These are phyloP conservation scores for Scytalopus superciliaris DNA, from an alignment of 2,113 vertebrate genomes.

Conservation along the genomic window DNA sequence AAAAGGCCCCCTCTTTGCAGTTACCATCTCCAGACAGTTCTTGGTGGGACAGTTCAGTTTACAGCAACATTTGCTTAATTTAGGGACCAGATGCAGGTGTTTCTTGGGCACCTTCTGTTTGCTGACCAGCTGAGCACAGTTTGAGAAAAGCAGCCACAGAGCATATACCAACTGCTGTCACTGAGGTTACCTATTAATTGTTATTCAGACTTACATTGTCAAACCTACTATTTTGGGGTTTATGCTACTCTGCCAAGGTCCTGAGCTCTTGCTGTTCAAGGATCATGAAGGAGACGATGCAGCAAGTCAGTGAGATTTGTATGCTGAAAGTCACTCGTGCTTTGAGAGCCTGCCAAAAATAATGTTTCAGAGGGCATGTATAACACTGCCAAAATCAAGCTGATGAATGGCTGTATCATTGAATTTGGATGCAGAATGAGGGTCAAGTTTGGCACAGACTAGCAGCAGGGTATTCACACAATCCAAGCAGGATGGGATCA, in stretches of 20 bases:
- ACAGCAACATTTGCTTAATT: not conserved
- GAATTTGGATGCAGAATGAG: constrained; percentile 65
- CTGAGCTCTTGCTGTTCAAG: constrained; percentile 40
- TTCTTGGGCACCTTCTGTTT: not conserved
- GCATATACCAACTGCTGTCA: not conserved
- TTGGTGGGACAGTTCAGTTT: not conserved
- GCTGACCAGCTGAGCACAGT: not conserved
- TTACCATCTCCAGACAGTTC: not conserved
- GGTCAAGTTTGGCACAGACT: constrained; percentile 49
- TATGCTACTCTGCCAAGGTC: not conserved
- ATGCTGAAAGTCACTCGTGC: constrained; percentile 60
- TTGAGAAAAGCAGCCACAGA: not conserved
- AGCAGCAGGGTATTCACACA: constrained; percentile 40
- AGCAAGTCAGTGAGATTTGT: constrained; percentile 59
- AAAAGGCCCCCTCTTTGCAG: not conserved
- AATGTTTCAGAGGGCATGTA: constrained; percentile 69
- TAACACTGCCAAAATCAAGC: constrained; percentile 65
- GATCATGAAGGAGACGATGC: constrained; percentile 18
- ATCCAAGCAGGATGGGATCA: not conserved
- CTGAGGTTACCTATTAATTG: not conserved
- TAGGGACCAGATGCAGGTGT: not conserved
- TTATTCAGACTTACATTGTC: not conserved
- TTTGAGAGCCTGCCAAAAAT: constrained; percentile 67
- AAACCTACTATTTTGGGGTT: not conserved
- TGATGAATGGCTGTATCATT: constrained; percentile 67